phyloP scores from a whole-genome alignment of 2,888 invertebrate genomes.

The Drosophila rubida region DNA sequence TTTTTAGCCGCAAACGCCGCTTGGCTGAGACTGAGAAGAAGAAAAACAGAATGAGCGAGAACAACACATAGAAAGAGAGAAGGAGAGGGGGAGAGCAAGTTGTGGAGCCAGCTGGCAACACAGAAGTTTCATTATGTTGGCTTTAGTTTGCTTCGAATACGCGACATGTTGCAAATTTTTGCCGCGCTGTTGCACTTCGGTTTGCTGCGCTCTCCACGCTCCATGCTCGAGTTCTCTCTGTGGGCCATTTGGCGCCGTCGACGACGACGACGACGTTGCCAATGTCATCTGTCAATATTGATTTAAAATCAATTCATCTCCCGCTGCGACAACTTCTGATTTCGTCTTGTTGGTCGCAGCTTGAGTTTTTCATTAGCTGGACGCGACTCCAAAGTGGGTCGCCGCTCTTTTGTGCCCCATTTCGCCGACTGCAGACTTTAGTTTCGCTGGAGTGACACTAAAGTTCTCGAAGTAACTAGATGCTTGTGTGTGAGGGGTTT shows the following conservation, averaged over 20 bases:
- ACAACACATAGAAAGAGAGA: not conserved
- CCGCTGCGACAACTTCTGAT: constrained; percentile 64
- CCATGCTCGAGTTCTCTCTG: constrained; percentile 11
- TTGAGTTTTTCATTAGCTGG: constrained; percentile 70
- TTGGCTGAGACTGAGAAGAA: not conserved
- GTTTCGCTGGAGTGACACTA: not conserved
- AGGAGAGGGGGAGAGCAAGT: not conserved
- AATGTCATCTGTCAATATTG: constrained; percentile 79
- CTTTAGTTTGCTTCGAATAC: constrained; percentile 39
- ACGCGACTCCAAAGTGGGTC: constrained; percentile 13
- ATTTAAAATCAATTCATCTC: constrained; percentile 79
- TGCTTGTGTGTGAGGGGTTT: not conserved
- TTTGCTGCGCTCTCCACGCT: not conserved
- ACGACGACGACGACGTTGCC: constrained; percentile 32
- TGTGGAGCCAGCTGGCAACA: constrained; percentile 18
- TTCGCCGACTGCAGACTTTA: not conserved
- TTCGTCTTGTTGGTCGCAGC: constrained; percentile 50
- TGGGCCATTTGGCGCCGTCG: constrained; percentile 23
- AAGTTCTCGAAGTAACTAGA: not conserved
- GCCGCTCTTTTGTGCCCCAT: constrained; percentile 4
- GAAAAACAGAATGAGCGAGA: not conserved
- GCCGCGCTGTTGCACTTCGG: constrained; percentile 30
- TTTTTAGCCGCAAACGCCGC: constrained; percentile 40
- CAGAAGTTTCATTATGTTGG: constrained; percentile 56
- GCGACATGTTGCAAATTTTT: constrained; percentile 59